A percentile compares a stretch with the other conserved stretches of the same genome.
Evolutionary conservation across 2,888 invertebrate genomes (phyloP).

Genomic region (Alviniconcha strummeri): DNA sequence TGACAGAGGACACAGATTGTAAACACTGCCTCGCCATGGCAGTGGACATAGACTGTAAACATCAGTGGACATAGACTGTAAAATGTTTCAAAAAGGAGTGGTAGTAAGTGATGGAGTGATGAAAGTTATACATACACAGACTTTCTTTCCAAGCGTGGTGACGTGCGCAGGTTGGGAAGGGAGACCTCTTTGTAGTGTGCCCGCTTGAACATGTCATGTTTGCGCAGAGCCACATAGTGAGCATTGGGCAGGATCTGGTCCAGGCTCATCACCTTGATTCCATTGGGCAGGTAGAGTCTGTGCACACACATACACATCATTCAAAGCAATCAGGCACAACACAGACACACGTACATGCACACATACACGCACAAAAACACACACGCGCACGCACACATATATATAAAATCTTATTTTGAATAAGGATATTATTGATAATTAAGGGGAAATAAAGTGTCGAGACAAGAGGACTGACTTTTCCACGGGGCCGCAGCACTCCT

Average conservation of each 20-base stretch:
- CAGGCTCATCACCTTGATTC: slow-evolving; percentile 31
- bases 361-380: neutral
- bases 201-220: slow-evolving; percentile 28
- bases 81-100: too few species aligned
- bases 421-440: too few species aligned
- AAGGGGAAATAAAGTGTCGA: too few species aligned
- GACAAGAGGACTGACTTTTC: slow-evolving; percentile 29
- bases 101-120: too few species aligned
- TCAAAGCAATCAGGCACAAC: too few species aligned
- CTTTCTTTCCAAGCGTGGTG: slow-evolving; percentile 34
- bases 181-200: slow-evolving; percentile 36
- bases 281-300: slow-evolving; percentile 34
- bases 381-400: neutral
- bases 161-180: slow-evolving; percentile 31
- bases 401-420: too few species aligned
- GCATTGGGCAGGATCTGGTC: slow-evolving; percentile 37
- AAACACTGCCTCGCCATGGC: too few species aligned
- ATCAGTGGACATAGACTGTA: neutral
- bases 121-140: neutral
- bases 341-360: neutral
- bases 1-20: too few species aligned
- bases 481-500: slow-evolving; percentile 36
- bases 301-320: neutral
- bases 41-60: too few species aligned
- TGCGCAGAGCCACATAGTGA: slow-evolving; percentile 35